These are phyloP conservation scores for Nannospalax galili DNA, from an alignment of 2,113 vertebrate genomes.

Conservation along the genomic window DNA sequence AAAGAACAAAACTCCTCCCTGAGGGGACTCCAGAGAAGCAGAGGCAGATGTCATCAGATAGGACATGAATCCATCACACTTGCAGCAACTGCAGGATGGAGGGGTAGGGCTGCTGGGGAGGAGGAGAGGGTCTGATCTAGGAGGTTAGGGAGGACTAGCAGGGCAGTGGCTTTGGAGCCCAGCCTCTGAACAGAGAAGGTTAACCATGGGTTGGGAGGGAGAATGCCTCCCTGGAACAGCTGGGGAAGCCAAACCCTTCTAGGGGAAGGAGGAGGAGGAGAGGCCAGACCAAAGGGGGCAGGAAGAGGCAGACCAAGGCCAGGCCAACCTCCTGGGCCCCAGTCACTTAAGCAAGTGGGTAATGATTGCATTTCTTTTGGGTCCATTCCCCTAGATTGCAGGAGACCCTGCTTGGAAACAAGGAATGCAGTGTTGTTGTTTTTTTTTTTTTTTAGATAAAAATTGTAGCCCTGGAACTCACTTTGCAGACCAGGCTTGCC, in stretches of 20 bases:
- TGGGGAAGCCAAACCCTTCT: neutral
- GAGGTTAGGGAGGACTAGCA: neutral
- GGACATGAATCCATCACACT: neutral
- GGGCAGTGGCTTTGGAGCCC: neutral
- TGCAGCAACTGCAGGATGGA: neutral
- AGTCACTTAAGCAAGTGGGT: conserved; percentile 15
- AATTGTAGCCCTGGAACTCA: too few species aligned
- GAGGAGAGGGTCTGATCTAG: too few species aligned
- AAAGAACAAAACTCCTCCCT: neutral
- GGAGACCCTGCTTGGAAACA: conserved; percentile 4
- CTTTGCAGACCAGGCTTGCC: neutral
- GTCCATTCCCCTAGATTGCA: neutral
- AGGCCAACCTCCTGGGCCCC: neutral
- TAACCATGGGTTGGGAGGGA: neutral
- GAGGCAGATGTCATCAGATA: neutral
- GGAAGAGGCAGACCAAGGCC: too few species aligned
- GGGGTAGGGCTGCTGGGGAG: neutral
- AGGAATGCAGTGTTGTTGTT: neutral
- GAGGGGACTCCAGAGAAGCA: neutral
- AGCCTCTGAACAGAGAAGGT: neutral
- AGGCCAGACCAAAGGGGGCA: neutral
- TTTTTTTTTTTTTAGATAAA: too few species aligned
- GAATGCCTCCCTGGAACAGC: neutral
- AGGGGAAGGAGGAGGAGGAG: neutral
- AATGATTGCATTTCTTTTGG: conserved; percentile 44